Percentiles rank a stretch among this genome's conserved stretches.
Conservation (phyloP, 2,797 vertebrate genomes). For the Enteromius mattozi region DNA sequence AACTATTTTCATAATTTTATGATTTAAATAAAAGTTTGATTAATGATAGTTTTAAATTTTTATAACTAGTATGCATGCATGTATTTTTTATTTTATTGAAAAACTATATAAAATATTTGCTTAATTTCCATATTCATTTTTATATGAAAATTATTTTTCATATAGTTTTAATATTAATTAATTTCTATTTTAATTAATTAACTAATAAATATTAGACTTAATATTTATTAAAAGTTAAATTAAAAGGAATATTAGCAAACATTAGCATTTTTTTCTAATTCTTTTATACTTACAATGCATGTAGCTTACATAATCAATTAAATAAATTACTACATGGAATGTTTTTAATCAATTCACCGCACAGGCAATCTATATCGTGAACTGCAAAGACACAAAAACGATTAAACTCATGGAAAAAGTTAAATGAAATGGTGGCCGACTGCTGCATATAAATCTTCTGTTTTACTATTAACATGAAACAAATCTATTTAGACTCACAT, state of each 20-base stretch:
- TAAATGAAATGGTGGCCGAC: not conserved
- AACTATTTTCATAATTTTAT: not conserved
- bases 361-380: not conserved
- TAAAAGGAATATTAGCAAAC: not conserved
- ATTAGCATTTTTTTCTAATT: not conserved
- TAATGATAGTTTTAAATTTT: not conserved
- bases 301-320: not conserved
- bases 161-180: not conserved
- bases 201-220: not conserved
- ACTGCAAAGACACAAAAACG: not conserved
- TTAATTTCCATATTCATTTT: not conserved
- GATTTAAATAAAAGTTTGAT: not conserved
- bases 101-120: not conserved
- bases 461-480: not conserved
- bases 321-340: not conserved
- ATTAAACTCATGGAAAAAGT: not conserved
- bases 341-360: not conserved
- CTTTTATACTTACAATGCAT: not conserved
- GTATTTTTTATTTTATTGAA: not conserved
- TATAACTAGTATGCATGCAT: not conserved
- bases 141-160: not conserved
- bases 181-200: not conserved
- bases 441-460: not conserved
- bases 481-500: not conserved
- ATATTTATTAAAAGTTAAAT: not conserved